Conservation (phyloP, 1,140 invertebrate genomes). For the Xylocopa sonorina region DNA sequence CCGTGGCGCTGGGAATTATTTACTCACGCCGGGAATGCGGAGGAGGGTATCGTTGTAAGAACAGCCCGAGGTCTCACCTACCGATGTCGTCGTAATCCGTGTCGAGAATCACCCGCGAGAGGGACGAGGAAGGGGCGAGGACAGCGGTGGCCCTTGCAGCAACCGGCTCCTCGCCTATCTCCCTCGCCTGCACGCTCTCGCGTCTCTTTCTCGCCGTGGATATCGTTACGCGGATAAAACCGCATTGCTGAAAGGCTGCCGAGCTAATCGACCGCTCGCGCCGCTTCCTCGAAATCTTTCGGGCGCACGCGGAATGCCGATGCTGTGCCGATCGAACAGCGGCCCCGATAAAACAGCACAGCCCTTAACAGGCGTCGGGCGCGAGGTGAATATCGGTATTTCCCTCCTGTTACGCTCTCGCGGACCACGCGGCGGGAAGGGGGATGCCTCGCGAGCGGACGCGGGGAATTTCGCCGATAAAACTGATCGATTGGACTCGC, state of each 20-base stretch:
- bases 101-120: constrained; percentile 59
- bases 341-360: constrained; percentile 1
- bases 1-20: constrained; percentile 61
- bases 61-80: constrained; percentile 64
- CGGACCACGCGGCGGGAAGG: background rate
- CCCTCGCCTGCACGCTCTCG: background rate
- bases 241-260: constrained; percentile 68
- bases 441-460: background rate
- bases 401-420: too few relatives aligned
- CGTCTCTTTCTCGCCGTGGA: constrained; percentile 28
- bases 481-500: background rate
- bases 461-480: background rate
- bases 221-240: constrained; percentile 76
- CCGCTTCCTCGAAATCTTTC: constrained; percentile 52
- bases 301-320: constrained; percentile 45
- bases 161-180: background rate
- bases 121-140: constrained; percentile 8
- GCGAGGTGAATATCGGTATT: background rate
- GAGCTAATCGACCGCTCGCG: constrained; percentile 67
- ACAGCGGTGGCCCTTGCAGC: constrained; percentile 34
- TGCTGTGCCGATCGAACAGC: constrained; percentile 28
- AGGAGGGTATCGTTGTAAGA: constrained; percentile 56
- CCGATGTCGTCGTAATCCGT: constrained; percentile 37
- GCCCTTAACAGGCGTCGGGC: background rate
- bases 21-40: constrained; percentile 62